Base-by-base conservation (phyloP, 2,888 invertebrate genomes). In the Drosophila anomelani region DNA sequence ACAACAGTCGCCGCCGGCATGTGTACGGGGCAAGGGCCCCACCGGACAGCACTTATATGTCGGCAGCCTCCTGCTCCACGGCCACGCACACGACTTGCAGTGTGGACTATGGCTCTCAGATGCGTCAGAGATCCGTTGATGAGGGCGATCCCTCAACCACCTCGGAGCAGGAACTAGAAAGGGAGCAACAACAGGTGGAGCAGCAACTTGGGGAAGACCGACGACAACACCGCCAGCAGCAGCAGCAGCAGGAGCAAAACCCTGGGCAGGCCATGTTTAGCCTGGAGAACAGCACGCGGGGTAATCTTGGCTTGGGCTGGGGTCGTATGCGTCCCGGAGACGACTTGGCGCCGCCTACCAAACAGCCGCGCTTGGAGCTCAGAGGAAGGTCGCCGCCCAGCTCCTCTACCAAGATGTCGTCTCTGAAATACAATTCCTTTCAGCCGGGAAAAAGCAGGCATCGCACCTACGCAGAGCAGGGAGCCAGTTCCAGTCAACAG, bases 11-110 rank as follows among this genome's bases (percentile, higher is more conserved):
- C 26, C 76, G 86, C 3, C 62, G 75, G 12, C 44, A 55, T 32
- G 15, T 70, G 20, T 51, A 20, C 3, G 20, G 20, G 23, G 20
- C 54, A 0, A 51, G 51, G 13, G 58, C 68, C 3, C 38, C 58
- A 6, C 41, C 68, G 8, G 77, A 82, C 20, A 59, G 56, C 44
- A 60, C 64, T 5, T 76, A 57, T 46, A 64, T 76, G 55, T 71
- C 71, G 3, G 60, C 71, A 5, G 88, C 84, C 0, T 84, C 78
- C 23, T 84, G 84, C 47, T 75, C 80, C 20, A 88, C 84, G 26
- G 90, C 88, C 4, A 85, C 84, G 1, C 88, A 83, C 55, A 85
- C 84, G 6, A 88, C 88, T 1, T 76, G 89, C 51, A 89, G 83
- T 41, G 63, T 85, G 32, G 82, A 85, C 39, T 85, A 85, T 43